phyloP scores from a whole-genome alignment of 1,140 invertebrate genomes.

The Lysiphlebus fabarum region DNA sequence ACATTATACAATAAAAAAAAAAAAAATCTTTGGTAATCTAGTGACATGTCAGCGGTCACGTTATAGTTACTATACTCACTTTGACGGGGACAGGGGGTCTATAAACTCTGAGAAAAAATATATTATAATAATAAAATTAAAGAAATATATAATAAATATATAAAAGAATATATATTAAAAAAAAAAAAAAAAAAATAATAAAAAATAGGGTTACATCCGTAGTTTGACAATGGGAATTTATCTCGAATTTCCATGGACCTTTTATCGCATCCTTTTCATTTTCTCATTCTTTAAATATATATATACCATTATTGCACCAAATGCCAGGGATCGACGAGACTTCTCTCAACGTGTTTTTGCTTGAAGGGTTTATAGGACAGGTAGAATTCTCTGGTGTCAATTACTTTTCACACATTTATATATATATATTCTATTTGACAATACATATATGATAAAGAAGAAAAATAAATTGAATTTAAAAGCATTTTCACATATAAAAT shows the following conservation, averaged over 20 bases:
- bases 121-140: too few species aligned
- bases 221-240: constrained; percentile 21
- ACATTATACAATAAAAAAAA: too few species aligned
- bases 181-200: constrained; percentile 5
- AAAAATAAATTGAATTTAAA: too few species aligned
- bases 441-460: too few species aligned
- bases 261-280: constrained; percentile 7
- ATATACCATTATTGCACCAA: constrained; percentile 13
- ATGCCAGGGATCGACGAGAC: constrained; percentile 23
- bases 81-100: too few species aligned
- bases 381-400: constrained; percentile 13
- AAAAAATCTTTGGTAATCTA: too few species aligned
- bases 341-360: constrained; percentile 16
- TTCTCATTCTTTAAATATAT: background rate
- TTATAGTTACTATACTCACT: too few species aligned
- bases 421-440: background rate
- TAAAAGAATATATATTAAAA: too few species aligned
- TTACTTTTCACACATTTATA: constrained; percentile 10
- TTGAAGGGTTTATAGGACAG: constrained; percentile 16
- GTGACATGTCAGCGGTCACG: too few species aligned
- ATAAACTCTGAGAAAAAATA: too few species aligned
- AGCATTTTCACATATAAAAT: too few species aligned
- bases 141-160: too few species aligned
- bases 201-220: constrained; percentile 21
- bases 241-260: constrained; percentile 23